Conservation (phyloP, 2,888 invertebrate species). For the Thysanoteuthis rhombus region DNA sequence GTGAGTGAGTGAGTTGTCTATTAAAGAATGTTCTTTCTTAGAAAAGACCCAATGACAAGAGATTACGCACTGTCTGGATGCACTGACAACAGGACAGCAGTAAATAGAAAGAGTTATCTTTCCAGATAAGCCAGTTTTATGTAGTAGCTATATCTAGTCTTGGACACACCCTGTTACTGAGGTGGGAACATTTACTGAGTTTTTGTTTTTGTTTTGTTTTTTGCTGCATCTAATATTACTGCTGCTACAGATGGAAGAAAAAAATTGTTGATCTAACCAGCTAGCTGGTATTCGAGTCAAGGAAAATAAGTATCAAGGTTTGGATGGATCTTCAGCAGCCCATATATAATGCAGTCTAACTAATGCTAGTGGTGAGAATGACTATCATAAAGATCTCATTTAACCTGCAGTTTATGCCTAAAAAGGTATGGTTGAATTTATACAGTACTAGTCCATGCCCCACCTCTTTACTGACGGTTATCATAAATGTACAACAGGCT, state of each 20-base stretch:
- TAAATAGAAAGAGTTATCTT: neutral
- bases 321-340: neutral
- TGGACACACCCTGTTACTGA: neutral
- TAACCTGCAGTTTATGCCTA: too few relatives aligned
- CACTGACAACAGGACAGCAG: neutral
- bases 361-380: neutral
- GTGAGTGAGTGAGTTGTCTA: too few relatives aligned
- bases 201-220: neutral
- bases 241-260: neutral
- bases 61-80: neutral
- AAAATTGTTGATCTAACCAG: neutral
- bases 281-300: neutral
- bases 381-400: neutral
- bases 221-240: neutral
- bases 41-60: neutral
- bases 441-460: too few relatives aligned
- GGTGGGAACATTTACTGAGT: neutral
- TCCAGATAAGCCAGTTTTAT: neutral
- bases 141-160: neutral
- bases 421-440: too few relatives aligned
- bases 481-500: too few relatives aligned
- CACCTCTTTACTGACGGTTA: too few relatives aligned
- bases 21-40: neutral
- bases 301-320: neutral
- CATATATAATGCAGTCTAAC: neutral